Conservation (phyloP, 1,140 invertebrate species). For the Coptotermes formosanus region DNA sequence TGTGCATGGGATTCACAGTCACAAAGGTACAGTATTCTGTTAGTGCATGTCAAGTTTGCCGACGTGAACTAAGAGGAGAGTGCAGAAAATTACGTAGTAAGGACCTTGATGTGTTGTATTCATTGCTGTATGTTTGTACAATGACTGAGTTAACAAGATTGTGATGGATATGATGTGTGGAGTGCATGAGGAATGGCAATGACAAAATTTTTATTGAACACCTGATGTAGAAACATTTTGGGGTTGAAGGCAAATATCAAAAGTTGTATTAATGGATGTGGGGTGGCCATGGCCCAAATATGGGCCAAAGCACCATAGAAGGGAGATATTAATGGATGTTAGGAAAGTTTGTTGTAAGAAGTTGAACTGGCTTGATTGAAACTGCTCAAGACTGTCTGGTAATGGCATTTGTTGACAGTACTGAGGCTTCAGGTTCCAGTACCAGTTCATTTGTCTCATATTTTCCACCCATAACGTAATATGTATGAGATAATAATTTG, state of each 20-base stretch:
- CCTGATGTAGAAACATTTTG: too few species aligned
- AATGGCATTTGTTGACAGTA: neutral
- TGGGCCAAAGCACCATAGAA: too few species aligned
- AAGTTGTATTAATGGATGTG: too few species aligned
- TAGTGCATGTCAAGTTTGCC: neutral
- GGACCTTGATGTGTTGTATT: too few species aligned
- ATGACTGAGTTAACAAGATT: too few species aligned
- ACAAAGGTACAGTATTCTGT: slow-evolving; percentile 50
- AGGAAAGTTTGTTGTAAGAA: neutral
- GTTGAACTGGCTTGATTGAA: neutral
- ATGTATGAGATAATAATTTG: too few species aligned
- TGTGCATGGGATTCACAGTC: slow-evolving; percentile 66
- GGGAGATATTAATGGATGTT: neutral
- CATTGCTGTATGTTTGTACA: too few species aligned
- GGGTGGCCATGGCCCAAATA: too few species aligned
- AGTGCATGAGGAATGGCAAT: too few species aligned
- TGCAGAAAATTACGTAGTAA: neutral
- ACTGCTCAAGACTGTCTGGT: neutral
- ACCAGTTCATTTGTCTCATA: neutral
- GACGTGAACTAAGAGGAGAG: neutral
- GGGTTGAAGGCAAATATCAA: too few species aligned
- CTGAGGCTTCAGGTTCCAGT: neutral
- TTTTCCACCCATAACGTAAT: neutral
- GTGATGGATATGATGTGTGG: too few species aligned
- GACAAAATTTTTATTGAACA: too few species aligned